phyloP scores from a whole-genome alignment of 2,797 vertebrate genomes.

The Alca torda region DNA sequence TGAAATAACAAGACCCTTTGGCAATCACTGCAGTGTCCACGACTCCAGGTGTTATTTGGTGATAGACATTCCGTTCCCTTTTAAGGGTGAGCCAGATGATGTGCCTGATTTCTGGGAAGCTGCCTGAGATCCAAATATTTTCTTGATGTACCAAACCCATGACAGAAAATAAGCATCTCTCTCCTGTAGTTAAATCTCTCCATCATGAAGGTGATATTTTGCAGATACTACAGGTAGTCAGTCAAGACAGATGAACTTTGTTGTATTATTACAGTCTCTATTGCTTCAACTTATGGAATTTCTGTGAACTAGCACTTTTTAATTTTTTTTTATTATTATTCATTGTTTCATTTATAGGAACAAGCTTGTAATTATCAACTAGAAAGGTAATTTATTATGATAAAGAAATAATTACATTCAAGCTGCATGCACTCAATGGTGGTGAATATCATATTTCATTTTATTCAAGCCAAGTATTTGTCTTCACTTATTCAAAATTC shows the following conservation, averaged over 20 bases:
- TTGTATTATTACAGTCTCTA: not conserved
- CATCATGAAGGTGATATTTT: not conserved
- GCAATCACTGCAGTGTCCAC: not conserved
- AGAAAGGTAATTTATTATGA: not conserved
- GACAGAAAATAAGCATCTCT: not conserved
- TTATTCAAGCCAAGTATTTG: not conserved
- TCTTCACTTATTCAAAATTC: not conserved
- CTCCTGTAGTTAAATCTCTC: not conserved
- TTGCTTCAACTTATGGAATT: not conserved
- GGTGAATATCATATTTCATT: not conserved
- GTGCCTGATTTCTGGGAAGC: not conserved
- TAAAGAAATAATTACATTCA: not conserved
- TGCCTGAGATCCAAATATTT: not conserved
- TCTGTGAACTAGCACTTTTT: not conserved
- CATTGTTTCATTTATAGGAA: not conserved
- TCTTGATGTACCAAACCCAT: not conserved
- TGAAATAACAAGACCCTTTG: not conserved
- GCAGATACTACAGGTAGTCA: not conserved
- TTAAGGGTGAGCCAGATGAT: not conserved
- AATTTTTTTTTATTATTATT: not conserved
- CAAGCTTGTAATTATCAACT: not conserved
- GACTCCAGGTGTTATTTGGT: not conserved
- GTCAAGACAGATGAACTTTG: not conserved
- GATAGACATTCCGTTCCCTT: not conserved
- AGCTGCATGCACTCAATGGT: not conserved